These are phyloP conservation scores for Agonum fuliginosum DNA, from an alignment of 2,888 invertebrate genomes.

Conservation along the genomic window DNA sequence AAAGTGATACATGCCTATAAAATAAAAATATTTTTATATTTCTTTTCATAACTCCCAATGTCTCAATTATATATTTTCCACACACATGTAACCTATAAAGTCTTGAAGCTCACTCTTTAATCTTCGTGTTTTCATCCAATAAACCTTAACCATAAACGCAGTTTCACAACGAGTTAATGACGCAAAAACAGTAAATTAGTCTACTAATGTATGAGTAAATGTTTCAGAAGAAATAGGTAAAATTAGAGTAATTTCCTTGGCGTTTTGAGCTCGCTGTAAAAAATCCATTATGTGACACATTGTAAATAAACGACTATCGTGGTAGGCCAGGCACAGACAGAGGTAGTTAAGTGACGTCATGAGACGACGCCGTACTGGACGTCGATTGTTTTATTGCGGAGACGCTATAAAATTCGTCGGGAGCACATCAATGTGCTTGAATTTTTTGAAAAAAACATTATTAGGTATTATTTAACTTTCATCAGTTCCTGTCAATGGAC, in stretches of 20 bases:
- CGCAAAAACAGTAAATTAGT: slow-evolving; percentile 20
- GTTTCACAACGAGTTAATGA: slow-evolving; percentile 22
- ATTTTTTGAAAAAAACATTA: no score
- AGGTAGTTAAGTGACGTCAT: background rate
- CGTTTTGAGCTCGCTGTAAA: slow-evolving; percentile 3
- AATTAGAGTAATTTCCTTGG: slow-evolving; percentile 31
- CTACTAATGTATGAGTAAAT: slow-evolving; percentile 31
- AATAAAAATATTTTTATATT: no score
- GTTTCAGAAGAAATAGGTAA: slow-evolving; percentile 30
- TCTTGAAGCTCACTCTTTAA: no score
- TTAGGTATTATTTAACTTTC: no score
- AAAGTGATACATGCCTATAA: no score
- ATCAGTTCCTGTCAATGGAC: no score
- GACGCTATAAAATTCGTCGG: no score
- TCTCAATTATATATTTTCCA: no score
- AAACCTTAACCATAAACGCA: background rate
- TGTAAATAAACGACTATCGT: slow-evolving; percentile 28
- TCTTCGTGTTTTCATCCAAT: no score
- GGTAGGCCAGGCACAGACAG: background rate
- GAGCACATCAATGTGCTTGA: no score
- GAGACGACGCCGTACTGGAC: slow-evolving; percentile 9
- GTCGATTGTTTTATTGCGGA: slow-evolving; percentile 22
- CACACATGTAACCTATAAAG: no score
- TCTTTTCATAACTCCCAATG: no score
- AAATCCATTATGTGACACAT: slow-evolving; percentile 32